These are phyloP conservation scores for Brachyhypopomus gauderio DNA, from an alignment of 2,113 vertebrate species.

Conservation along the genomic window DNA sequence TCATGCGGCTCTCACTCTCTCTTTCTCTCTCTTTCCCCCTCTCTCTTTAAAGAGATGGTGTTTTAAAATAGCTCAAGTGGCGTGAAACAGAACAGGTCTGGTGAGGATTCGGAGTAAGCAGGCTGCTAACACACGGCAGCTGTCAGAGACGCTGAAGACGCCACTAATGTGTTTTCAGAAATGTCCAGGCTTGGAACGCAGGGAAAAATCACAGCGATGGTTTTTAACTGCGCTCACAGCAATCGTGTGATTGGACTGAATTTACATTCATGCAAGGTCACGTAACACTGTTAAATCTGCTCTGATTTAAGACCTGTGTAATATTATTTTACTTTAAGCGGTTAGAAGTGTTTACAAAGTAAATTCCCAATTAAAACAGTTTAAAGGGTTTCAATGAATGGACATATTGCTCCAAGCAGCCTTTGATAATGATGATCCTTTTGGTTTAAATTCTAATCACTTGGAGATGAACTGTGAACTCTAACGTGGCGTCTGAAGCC, in stretches of 20 bases:
- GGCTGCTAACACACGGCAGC: background rate
- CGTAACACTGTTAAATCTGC: constrained; percentile 14
- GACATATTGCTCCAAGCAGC: too few relatives aligned
- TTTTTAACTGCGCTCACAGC: too few relatives aligned
- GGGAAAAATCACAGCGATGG: too few relatives aligned
- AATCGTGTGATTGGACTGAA: background rate
- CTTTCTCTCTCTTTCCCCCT: background rate
- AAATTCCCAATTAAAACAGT: too few relatives aligned
- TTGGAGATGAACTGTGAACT: background rate
- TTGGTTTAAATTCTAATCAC: background rate
- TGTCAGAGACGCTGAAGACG: background rate
- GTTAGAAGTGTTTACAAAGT: too few relatives aligned
- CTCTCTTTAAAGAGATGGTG: background rate
- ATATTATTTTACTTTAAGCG: too few relatives aligned
- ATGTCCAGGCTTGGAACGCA: too few relatives aligned
- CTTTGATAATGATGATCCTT: too few relatives aligned
- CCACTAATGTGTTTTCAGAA: background rate
- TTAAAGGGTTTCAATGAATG: too few relatives aligned
- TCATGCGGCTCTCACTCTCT: background rate
- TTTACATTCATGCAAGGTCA: background rate
- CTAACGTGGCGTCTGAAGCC: background rate
- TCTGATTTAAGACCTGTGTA: background rate
- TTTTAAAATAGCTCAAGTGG: background rate
- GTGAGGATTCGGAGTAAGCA: background rate
- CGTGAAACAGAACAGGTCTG: background rate